phyloP scores from a whole-genome alignment of 1,140 invertebrate species.

The Glossosoma conforme region DNA sequence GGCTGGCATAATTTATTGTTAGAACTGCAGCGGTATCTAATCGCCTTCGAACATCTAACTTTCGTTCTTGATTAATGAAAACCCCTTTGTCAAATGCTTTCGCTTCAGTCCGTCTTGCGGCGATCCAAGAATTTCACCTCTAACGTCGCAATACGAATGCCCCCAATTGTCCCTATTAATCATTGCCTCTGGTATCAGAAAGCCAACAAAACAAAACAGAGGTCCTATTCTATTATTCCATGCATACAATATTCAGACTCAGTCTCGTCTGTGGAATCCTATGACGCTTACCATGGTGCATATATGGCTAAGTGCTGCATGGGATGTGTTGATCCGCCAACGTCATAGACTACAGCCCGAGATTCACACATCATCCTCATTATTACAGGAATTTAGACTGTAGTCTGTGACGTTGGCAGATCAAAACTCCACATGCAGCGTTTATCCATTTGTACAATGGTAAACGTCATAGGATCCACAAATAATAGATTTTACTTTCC shows the following conservation, averaged over 20 bases:
- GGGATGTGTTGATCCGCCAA: too few species aligned
- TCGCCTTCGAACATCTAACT: slow-evolving; percentile 78
- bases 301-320: too few species aligned
- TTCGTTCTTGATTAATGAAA: slow-evolving; percentile 83
- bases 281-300: too few species aligned
- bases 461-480: too few species aligned
- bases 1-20: slow-evolving; percentile 82
- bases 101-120: slow-evolving; percentile 66
- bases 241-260: slow-evolving; percentile 73
- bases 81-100: slow-evolving; percentile 81
- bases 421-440: too few species aligned
- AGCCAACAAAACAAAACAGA: slow-evolving; percentile 73
- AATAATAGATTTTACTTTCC: too few species aligned
- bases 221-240: slow-evolving; percentile 80
- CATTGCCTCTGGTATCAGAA: slow-evolving; percentile 70
- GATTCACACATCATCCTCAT: too few species aligned
- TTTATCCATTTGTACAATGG: too few species aligned
- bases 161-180: slow-evolving; percentile 71
- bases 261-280: too few species aligned
- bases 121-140: slow-evolving; percentile 78
- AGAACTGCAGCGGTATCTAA: slow-evolving; percentile 82
- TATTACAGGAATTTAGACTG: too few species aligned
- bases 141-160: slow-evolving; percentile 70
- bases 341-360: too few species aligned
- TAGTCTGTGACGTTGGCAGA: too few species aligned